These are phyloP conservation scores for Rhynchonycteris naso DNA, from an alignment of 2,797 vertebrate species.

Conservation along the genomic window DNA sequence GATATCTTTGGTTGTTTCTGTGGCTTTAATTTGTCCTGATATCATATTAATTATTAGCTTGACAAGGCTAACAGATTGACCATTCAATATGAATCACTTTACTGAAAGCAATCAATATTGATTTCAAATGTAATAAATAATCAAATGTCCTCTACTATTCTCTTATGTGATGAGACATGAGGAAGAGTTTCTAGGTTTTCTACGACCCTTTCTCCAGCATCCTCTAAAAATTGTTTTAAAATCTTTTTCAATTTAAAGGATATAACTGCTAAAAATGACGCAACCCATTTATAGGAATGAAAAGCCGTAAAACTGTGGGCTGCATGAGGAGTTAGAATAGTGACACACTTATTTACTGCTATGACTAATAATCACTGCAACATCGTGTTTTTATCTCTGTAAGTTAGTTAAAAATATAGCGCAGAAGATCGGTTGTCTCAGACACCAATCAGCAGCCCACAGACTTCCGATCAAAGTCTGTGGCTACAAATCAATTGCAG, in stretches of 20 bases:
- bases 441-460: conserved; percentile 60
- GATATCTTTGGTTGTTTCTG: neutral
- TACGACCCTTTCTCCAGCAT: neutral
- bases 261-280: conserved; percentile 54
- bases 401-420: conserved; percentile 63
- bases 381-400: conserved; percentile 37
- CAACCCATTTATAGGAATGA: neutral
- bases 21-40: conserved; percentile 24
- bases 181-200: conserved; percentile 19
- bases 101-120: neutral
- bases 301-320: conserved; percentile 44
- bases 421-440: conserved; percentile 59
- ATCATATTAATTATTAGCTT: neutral
- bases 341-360: conserved; percentile 56
- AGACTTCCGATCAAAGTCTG: conserved; percentile 52
- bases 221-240: neutral
- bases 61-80: neutral
- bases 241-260: conserved; percentile 39
- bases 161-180: neutral
- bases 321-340: conserved; percentile 14
- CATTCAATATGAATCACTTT: neutral
- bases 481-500: neutral
- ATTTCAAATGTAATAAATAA: conserved; percentile 26
- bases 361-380: conserved; percentile 42
- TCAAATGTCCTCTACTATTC: neutral